Evolutionary conservation across 2,888 invertebrate genomes (phyloP), one percentile per base, ranked within the genome.

Genomic region (Phyllotreta striolata): DNA sequence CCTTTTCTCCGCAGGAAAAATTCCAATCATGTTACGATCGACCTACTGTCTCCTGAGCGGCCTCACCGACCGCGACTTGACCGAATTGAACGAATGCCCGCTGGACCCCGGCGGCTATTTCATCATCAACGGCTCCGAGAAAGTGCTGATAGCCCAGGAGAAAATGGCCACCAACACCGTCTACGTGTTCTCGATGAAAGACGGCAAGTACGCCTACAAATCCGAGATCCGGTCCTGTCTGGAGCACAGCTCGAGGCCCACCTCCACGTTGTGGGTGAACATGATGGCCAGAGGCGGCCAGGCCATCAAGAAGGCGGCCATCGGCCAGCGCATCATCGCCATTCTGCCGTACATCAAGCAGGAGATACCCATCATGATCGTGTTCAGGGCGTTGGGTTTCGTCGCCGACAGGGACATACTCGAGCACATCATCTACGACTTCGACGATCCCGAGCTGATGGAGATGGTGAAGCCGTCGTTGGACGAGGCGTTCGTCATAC

Each of bases 391-490:
- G n/a, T 69, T 81, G 13, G 98, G 99, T 39, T 99, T 99, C 84
- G 99, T 99, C 46, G 98, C 99, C 6, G 99, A 99, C 83, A 88
- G 99, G 77, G 99, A 99, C 83, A 99, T 99, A 76, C 85, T 99
- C 14, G 99, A 99, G 79, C 99, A 99, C 78, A 99, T 99, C 67
- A 99, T 99, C 76, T 99, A 99, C 81, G 99, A 99, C 80, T 99
- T 99, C 83, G 98, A 99, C 82, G 99, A 99, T 83, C 98, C 97
- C 6, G 99, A 99, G 85, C 98, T 99, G 98, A 99, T 99, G 98
- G 99, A 99, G 87, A 98, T 99, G 98, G 98, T 0, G 6, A 99
- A 99, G 81, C 99, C 99, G 0, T 98, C 98, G 0, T 83, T 99
- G 62, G 99, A 99, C 83, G 99, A 99, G 84, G 99, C 99, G 46